Conservation (phyloP, 2,888 invertebrate species). For the Bombylius discolor region DNA sequence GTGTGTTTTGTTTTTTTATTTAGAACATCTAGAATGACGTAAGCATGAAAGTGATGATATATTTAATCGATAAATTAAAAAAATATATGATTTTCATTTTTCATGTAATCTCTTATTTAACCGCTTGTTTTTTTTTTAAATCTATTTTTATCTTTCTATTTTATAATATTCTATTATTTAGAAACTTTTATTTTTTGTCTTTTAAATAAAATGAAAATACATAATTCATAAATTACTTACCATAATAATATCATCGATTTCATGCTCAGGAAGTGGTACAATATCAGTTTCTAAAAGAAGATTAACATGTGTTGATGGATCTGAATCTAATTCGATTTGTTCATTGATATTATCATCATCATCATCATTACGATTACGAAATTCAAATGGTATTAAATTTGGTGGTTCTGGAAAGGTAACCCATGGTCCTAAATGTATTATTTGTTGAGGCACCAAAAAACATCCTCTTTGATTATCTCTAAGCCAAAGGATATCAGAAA, state of each 20-base stretch:
- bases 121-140: too few species aligned
- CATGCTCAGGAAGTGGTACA: slow-evolving; percentile 17
- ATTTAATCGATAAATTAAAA: too few species aligned
- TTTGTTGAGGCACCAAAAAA: slow-evolving; percentile 35
- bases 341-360: neutral
- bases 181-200: neutral
- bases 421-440: slow-evolving; percentile 39
- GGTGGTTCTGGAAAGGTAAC: slow-evolving; percentile 38
- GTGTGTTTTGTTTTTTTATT: too few species aligned
- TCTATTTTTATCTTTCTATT: too few species aligned
- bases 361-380: slow-evolving; percentile 13
- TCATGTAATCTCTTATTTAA: too few species aligned
- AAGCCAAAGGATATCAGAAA: slow-evolving; percentile 34
- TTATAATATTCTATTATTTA: too few species aligned
- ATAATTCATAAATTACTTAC: slow-evolving; percentile 15
- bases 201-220: neutral
- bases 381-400: slow-evolving; percentile 33
- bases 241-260: slow-evolving; percentile 18
- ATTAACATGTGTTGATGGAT: slow-evolving; percentile 22
- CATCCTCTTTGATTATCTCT: slow-evolving; percentile 32
- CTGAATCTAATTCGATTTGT: slow-evolving; percentile 15
- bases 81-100: too few species aligned
- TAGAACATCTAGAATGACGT: too few species aligned
- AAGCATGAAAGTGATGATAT: too few species aligned
- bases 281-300: slow-evolving; percentile 31